Base-by-base conservation (phyloP, 2,888 invertebrate species). In the Cryptocephalus primarius region DNA sequence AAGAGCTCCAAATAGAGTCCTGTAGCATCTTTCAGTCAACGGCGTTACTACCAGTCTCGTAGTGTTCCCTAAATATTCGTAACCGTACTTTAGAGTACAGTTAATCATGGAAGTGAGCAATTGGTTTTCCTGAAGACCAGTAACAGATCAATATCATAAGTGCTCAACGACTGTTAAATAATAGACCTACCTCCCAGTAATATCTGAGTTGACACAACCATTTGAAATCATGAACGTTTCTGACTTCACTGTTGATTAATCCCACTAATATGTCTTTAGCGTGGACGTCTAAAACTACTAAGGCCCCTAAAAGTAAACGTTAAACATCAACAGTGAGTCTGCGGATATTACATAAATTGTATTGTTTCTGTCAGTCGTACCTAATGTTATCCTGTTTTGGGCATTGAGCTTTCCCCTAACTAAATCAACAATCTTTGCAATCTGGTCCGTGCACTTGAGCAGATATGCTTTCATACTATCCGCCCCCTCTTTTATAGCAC, bases 61-160 rank as follows among this genome's bases (percentile, higher is more conserved):
- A 0, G 87, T 84, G 65, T 94, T 94, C 1, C 93, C 95, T 44
- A 96, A 76, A 69, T 95, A 96, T 71, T 96, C 95, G 65, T 94
- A 93, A 1, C 93, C 93, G 69, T 96, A 95, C 68, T 78, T 79
- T 45, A 94, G 75, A 31, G 80, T 79, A 0, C 92, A 90, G 66
- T 94, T 94, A 44, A 92, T 92, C 86, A 95, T 93, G 48, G 85
- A 79, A 0, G 91, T 86, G 43, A 79, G 77, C 58, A 88, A 71
- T 60, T 70, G 60, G 42, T 67, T 65, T 6, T 60, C 72, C 82
- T 82, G 50, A 14, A 53, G 39, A 39, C 45, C 40, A 41, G 39
- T 42, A n/a, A n/a, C n/a, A 34, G 12, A 13, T 10, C 8, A 39
- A 38, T n/a, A 39, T 22, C 22, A n/a, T 13, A 46, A 8, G 12